phyloP scores from a whole-genome alignment of 2,113 vertebrate genomes.

The Neogobius melanostomus region DNA sequence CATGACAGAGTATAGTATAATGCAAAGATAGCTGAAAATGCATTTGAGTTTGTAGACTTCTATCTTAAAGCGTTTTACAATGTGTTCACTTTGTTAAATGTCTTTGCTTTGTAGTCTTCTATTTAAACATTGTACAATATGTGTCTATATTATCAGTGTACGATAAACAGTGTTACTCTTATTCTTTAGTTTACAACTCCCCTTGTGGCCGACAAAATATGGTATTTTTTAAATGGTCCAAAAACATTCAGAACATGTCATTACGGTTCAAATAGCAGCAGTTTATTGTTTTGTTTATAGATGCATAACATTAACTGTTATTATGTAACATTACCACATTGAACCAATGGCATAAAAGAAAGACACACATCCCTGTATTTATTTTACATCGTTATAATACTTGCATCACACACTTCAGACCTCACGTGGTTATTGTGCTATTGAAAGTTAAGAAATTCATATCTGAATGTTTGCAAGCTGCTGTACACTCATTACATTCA shows the following conservation, averaged over 20 bases:
- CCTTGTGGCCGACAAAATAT: constrained; percentile 41
- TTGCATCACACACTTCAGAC: background rate
- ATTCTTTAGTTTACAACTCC: constrained; percentile 32
- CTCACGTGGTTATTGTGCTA: constrained; percentile 8
- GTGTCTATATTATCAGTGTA: too few species aligned
- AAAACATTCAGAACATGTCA: background rate
- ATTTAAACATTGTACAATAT: constrained; percentile 71
- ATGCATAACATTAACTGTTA: constrained; percentile 11
- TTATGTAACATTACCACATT: constrained; percentile 14
- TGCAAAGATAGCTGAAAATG: constrained; percentile 76
- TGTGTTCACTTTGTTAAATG: constrained; percentile 59
- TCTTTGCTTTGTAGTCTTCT: constrained; percentile 60
- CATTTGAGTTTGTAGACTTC: constrained; percentile 26
- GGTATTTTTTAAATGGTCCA: background rate
- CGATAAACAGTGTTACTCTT: too few species aligned
- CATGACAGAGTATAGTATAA: constrained; percentile 60
- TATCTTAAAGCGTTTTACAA: background rate
- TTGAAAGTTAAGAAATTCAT: constrained; percentile 7
- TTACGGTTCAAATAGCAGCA: background rate
- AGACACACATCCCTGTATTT: background rate
- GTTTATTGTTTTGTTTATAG: constrained; percentile 4
- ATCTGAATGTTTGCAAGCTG: background rate
- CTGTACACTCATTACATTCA: background rate
- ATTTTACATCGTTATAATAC: background rate
- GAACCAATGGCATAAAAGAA: constrained; percentile 16